Evolutionary conservation across 2,888 invertebrate species (phyloP).

Genomic region (Sthenelais limicola): DNA sequence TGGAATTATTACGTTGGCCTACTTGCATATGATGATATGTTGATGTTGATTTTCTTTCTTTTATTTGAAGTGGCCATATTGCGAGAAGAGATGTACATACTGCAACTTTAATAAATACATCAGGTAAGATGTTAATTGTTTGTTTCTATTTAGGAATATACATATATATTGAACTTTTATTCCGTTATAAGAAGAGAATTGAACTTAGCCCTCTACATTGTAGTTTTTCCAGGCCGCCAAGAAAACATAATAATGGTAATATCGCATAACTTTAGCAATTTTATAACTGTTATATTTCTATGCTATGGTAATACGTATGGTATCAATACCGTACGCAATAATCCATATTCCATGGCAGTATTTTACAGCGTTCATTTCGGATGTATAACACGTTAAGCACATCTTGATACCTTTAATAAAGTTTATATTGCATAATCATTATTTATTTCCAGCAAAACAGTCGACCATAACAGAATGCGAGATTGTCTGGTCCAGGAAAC

Average conservation of each 20-base stretch:
- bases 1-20: background rate
- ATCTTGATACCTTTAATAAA: too few relatives aligned
- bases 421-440: background rate
- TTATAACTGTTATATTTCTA: too few relatives aligned
- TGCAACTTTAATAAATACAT: constrained; percentile 70
- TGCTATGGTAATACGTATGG: too few relatives aligned
- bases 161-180: too few relatives aligned
- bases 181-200: too few relatives aligned
- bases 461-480: constrained; percentile 61
- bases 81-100: constrained; percentile 65
- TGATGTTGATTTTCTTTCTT: constrained; percentile 1
- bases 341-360: too few relatives aligned
- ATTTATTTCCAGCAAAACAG: constrained; percentile 55
- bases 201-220: too few relatives aligned
- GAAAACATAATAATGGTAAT: too few relatives aligned
- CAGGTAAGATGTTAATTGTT: constrained; percentile 51
- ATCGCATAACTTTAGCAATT: too few relatives aligned
- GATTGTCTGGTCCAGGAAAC: constrained; percentile 59
- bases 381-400: too few relatives aligned
- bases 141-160: background rate
- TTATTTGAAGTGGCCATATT: constrained; percentile 66
- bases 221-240: background rate
- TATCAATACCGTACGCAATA: too few relatives aligned
- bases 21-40: background rate
- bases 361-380: too few relatives aligned